phyloP scores from a whole-genome alignment of 2,113 vertebrate species.

The Brachypteracias leptosomus region DNA sequence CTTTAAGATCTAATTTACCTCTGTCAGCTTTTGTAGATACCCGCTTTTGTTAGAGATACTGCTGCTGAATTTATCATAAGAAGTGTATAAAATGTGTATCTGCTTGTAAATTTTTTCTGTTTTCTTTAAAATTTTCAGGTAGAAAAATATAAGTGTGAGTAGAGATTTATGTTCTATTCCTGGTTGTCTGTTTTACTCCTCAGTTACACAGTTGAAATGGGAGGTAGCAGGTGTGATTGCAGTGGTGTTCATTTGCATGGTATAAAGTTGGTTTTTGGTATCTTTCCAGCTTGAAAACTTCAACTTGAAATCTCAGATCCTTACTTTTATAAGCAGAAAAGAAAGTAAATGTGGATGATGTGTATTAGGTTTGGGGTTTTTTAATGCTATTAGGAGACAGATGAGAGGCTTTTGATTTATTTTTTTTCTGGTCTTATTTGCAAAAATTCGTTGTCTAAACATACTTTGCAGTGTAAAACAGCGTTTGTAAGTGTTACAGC shows the following conservation, averaged over 20 bases:
- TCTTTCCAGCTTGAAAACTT: not conserved
- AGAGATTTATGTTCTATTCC: not conserved
- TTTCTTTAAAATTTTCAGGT: not conserved
- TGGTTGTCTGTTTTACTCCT: not conserved
- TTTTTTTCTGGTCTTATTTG: not conserved
- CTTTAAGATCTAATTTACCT: not conserved
- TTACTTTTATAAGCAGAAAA: not conserved
- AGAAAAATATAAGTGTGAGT: not conserved
- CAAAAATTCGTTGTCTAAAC: not conserved
- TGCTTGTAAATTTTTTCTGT: not conserved
- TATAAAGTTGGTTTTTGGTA: rapidly evolving
- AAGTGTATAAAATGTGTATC: not conserved
- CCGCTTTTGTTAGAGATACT: not conserved
- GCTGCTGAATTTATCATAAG: not conserved
- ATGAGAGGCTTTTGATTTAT: not conserved
- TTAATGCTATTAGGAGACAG: not conserved
- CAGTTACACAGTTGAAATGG: not conserved
- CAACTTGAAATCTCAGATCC: not conserved
- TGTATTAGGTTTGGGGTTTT: not conserved
- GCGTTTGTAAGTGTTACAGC: not conserved
- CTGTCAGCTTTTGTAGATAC: not conserved
- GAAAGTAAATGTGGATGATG: not conserved
- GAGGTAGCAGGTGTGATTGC: not conserved
- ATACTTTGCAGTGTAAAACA: not conserved
- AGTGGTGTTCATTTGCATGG: not conserved